Evolutionary conservation across 2,888 invertebrate genomes (phyloP).

Genomic region (Micoletzkya japonica): DNA sequence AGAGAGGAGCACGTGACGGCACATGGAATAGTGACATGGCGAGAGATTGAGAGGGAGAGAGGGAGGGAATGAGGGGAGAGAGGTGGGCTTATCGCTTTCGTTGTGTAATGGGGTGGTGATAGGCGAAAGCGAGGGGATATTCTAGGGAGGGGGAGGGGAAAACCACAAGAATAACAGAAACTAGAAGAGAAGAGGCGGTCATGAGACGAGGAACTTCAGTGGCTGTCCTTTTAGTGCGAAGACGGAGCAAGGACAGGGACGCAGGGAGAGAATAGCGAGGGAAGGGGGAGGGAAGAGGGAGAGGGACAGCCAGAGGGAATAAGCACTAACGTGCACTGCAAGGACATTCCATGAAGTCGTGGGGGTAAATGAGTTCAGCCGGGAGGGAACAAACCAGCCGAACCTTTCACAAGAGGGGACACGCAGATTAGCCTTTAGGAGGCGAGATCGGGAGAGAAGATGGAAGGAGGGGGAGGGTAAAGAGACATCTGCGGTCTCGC

Average conservation of each 20-base stretch:
- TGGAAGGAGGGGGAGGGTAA: background rate
- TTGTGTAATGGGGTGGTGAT: no score
- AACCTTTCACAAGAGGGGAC: background rate
- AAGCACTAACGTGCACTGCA: background rate
- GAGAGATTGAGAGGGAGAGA: background rate
- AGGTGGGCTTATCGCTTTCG: no score
- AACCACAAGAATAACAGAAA: no score
- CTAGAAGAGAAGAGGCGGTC: no score
- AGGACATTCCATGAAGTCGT: background rate
- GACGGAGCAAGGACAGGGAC: no score
- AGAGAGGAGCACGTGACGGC: background rate
- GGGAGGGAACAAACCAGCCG: background rate
- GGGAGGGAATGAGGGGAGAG: background rate
- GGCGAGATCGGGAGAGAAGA: background rate
- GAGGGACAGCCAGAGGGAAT: constrained; percentile 1
- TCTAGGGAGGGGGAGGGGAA: background rate
- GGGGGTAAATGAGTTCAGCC: background rate
- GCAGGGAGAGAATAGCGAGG: background rate
- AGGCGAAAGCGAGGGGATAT: background rate
- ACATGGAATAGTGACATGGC: background rate
- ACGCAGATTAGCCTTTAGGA: background rate
- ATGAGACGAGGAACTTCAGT: no score
- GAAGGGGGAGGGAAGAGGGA: background rate
- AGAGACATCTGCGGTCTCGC: no score
- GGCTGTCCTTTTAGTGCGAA: no score